Evolutionary conservation across 2,888 invertebrate species (phyloP).

Genomic region (Podabrus alpinus): DNA sequence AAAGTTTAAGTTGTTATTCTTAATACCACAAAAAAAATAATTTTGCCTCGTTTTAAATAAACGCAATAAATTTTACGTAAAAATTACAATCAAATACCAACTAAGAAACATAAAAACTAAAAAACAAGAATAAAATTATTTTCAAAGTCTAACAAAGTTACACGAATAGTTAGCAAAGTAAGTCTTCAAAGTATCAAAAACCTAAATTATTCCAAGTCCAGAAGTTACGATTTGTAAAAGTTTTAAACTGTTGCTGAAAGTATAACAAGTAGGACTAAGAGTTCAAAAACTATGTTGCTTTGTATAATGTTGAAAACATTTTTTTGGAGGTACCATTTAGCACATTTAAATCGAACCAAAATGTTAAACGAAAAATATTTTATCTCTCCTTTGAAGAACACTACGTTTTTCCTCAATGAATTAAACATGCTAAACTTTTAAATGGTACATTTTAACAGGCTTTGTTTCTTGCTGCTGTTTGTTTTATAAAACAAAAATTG

Average conservation of each 20-base stretch:
- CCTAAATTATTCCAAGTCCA: conserved; percentile 42
- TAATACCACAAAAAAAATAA: conserved; percentile 2
- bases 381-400: not conserved
- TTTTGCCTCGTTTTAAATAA: not conserved
- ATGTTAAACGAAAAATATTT: not conserved
- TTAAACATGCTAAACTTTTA: not conserved
- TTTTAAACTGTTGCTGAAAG: conserved; percentile 52
- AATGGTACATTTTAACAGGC: not conserved
- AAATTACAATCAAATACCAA: not conserved
- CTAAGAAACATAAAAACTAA: conserved; percentile 2
- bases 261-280: conserved; percentile 51
- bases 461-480: not conserved
- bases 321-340: conserved; percentile 4
- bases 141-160: conserved; percentile 32
- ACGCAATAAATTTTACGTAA: not conserved
- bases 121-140: conserved; percentile 22
- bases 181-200: conserved; percentile 35
- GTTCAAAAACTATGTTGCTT: conserved; percentile 45
- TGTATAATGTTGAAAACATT: conserved; percentile 43
- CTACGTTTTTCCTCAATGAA: not conserved
- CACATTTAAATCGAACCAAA: not conserved
- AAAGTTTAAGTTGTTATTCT: not conserved
- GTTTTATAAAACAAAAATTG: not conserved
- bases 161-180: conserved; percentile 35
- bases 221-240: conserved; percentile 43